Percentiles rank a stretch among this genome's conserved stretches.
phyloP scores from a whole-genome alignment of 2,888 invertebrate species.

The Metellina segmentata region DNA sequence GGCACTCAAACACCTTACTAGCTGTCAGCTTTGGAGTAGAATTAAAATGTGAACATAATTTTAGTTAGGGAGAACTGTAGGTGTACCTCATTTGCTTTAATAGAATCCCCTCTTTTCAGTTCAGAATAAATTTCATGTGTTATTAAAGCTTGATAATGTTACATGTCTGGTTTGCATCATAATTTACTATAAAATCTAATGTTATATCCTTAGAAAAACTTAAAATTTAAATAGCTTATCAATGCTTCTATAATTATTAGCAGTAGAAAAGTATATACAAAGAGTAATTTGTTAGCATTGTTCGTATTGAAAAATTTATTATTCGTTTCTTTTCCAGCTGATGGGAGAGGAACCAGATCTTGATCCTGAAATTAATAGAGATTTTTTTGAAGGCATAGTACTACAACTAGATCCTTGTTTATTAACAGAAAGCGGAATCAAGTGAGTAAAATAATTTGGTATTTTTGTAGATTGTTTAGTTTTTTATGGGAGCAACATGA shows the following conservation, averaged over 20 bases:
- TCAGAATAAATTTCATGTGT: no score
- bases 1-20: no score
- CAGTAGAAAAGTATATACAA: background rate
- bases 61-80: no score
- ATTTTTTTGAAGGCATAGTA: constrained; percentile 97
- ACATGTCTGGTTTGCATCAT: no score
- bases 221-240: background rate
- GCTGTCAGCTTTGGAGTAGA: no score
- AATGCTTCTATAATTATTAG: background rate
- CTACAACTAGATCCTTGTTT: constrained; percentile 94
- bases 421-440: constrained; percentile 96
- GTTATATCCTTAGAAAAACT: background rate
- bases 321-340: constrained; percentile 81
- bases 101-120: no score
- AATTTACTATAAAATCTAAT: background rate
- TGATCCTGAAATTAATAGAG: constrained; percentile 96
- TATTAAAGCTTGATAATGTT: no score
- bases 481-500: no score
- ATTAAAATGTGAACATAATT: no score
- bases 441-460: constrained; percentile 83
- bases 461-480: constrained; percentile 32
- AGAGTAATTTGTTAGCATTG: background rate
- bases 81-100: no score
- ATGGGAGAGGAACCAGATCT: constrained; percentile 98
- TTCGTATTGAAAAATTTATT: background rate